These are phyloP conservation scores for Falco rusticolus DNA, from an alignment of 2,797 vertebrate genomes.

Conservation along the genomic window DNA sequence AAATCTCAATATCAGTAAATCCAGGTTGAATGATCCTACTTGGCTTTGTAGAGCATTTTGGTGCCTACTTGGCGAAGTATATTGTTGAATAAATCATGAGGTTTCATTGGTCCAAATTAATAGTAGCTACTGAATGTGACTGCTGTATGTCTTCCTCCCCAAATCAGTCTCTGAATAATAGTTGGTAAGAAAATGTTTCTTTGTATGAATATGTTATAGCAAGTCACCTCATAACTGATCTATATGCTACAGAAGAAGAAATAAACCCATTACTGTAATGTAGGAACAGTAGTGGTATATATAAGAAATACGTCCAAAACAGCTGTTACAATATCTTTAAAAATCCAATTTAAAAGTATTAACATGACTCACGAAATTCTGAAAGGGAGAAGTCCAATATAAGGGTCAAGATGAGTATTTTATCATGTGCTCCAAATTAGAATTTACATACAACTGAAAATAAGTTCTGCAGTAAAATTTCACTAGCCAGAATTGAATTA, in stretches of 20 bases:
- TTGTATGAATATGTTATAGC: background rate
- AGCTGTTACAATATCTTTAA: background rate
- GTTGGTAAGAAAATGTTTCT: background rate
- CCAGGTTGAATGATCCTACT: background rate
- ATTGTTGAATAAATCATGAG: background rate
- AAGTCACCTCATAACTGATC: background rate
- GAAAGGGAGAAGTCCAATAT: background rate
- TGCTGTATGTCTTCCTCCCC: background rate
- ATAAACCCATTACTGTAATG: background rate
- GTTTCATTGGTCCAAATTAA: background rate
- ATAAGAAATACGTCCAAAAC: background rate
- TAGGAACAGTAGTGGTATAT: background rate
- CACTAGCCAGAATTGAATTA: background rate
- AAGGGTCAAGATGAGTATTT: background rate
- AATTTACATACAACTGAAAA: background rate
- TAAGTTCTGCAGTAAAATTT: background rate
- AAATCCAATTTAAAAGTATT: background rate
- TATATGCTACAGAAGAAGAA: accelerated
- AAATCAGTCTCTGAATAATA: background rate
- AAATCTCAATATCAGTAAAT: background rate
- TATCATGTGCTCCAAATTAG: background rate
- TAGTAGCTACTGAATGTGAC: background rate
- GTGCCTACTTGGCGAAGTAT: background rate
- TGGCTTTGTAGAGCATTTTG: background rate
- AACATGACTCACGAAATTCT: background rate